Conservation (phyloP, 2,113 vertebrate genomes). For the Labeo rohita region DNA sequence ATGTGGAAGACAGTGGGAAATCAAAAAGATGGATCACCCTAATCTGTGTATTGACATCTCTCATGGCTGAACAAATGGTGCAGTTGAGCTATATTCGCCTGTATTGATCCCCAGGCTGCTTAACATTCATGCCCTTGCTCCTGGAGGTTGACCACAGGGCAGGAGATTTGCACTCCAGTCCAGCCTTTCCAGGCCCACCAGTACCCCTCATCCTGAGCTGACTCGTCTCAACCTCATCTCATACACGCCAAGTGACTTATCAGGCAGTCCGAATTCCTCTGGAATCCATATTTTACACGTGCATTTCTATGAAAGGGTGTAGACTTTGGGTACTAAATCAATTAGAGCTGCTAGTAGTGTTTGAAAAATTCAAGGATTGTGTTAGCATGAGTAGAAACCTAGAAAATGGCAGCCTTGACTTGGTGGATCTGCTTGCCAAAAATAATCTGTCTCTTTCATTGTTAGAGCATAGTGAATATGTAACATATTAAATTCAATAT, state of each 20-base stretch:
- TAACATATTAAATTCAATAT: slow-evolving; percentile 20
- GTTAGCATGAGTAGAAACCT: slow-evolving; percentile 12
- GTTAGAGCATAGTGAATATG: slow-evolving; percentile 26
- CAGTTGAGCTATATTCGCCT: slow-evolving; percentile 98
- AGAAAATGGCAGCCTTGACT: slow-evolving; percentile 12
- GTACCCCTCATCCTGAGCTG: slow-evolving; percentile 58
- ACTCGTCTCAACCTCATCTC: slow-evolving; percentile 24
- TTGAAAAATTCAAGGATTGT: slow-evolving; percentile 29
- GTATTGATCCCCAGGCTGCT: slow-evolving; percentile 89
- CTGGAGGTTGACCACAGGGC: slow-evolving; percentile 85
- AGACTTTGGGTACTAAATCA: slow-evolving; percentile 3
- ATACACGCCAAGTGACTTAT: slow-evolving; percentile 75
- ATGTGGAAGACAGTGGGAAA: slow-evolving; percentile 87
- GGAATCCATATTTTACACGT: slow-evolving; percentile 10
- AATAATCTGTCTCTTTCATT: slow-evolving; percentile 31
- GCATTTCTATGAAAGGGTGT: not conserved
- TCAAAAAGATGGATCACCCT: slow-evolving; percentile 96
- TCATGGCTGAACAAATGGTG: slow-evolving; percentile 97
- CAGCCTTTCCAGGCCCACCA: slow-evolving; percentile 75
- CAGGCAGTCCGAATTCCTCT: slow-evolving; percentile 60
- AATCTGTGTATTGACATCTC: slow-evolving; percentile 97
- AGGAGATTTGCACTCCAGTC: slow-evolving; percentile 79
- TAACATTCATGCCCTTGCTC: slow-evolving; percentile 91
- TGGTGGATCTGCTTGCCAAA: slow-evolving; percentile 42
- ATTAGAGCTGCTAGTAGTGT: not conserved